A percentile compares a stretch with the other conserved stretches of the same genome.
Evolutionary conservation across 35 echinoderm and acorn worm species (phyloP).

Genomic region (Holothuria glaberrima): DNA sequence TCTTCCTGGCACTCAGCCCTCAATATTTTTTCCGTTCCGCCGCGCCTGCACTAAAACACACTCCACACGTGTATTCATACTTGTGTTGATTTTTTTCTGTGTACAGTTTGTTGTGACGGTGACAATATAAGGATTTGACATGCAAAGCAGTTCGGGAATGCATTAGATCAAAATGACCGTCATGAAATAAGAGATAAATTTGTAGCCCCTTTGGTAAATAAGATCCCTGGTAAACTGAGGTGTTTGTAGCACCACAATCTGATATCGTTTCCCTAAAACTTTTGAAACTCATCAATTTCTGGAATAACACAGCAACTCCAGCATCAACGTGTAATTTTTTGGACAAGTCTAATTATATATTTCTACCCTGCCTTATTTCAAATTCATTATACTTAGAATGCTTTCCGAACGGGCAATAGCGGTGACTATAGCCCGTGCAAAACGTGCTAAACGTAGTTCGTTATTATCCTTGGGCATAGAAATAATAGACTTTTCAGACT

Average conservation of each 20-base stretch:
- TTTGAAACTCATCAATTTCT: conserved; percentile 47
- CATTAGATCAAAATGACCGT: conserved; percentile 50
- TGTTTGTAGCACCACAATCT: conserved; percentile 9
- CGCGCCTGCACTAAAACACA: background rate
- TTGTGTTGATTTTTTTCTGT: background rate
- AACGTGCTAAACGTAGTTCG: too few species aligned
- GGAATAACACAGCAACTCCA: conserved; percentile 9
- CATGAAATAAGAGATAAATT: too few species aligned
- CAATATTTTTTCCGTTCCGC: background rate
- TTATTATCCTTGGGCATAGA: too few species aligned
- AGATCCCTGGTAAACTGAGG: background rate
- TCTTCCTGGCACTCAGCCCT: too few species aligned
- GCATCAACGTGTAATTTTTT: conserved; percentile 9
- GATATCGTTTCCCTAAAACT: background rate
- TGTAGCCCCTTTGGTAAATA: background rate
- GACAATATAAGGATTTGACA: background rate
- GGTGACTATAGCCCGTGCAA: too few species aligned
- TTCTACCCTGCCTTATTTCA: too few species aligned
- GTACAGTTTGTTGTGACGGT: background rate
- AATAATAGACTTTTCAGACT: too few species aligned
- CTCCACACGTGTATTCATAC: background rate
- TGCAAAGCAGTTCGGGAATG: background rate
- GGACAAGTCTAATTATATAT: too few species aligned
- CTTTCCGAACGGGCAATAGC: too few species aligned
- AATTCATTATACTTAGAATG: too few species aligned